These are phyloP conservation scores for Proisotoma minuta DNA, from an alignment of 2,888 invertebrate species.

Conservation along the genomic window DNA sequence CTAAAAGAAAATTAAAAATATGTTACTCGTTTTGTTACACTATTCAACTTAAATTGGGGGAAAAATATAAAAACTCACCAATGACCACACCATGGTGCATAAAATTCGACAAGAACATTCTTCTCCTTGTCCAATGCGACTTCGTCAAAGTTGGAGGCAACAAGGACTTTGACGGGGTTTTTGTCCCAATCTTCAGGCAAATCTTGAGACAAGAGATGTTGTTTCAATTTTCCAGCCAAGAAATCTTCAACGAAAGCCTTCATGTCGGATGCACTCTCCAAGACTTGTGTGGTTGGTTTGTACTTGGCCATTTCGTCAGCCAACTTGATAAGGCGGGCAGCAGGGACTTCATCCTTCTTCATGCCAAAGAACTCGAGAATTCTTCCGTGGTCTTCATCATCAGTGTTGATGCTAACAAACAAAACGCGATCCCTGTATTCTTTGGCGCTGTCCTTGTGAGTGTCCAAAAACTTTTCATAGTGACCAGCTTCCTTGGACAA, in stretches of 20 bases:
- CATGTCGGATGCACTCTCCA: constrained; percentile 58
- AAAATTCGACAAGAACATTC: constrained; percentile 96
- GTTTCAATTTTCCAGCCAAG: constrained; percentile 87
- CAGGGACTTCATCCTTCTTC: constrained; percentile 86
- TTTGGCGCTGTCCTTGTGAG: constrained; percentile 77
- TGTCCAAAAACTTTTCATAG: constrained; percentile 71
- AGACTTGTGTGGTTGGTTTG: constrained; percentile 76
- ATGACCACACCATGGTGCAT: constrained; percentile 98
- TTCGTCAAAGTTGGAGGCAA: constrained; percentile 91
- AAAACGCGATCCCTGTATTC: constrained; percentile 82
- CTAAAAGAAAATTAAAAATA: constrained; percentile 51
- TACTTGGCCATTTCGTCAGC: constrained; percentile 98
- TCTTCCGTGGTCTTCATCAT: constrained; percentile 90
- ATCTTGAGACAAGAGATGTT: constrained; percentile 89
- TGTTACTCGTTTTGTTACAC: background rate
- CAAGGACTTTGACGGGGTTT: constrained; percentile 84
- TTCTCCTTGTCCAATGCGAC: constrained; percentile 82
- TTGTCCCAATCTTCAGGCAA: constrained; percentile 97
- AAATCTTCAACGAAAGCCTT: constrained; percentile 80
- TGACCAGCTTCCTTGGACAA: constrained; percentile 84
- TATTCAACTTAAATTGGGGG: background rate
- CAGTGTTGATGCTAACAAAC: constrained; percentile 91
- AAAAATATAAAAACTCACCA: constrained; percentile 54
- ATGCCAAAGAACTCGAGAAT: constrained; percentile 99
- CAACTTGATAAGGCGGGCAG: constrained; percentile 84